Evolutionary conservation across 2,888 invertebrate species (phyloP).

Genomic region (Micoletzkya japonica): DNA sequence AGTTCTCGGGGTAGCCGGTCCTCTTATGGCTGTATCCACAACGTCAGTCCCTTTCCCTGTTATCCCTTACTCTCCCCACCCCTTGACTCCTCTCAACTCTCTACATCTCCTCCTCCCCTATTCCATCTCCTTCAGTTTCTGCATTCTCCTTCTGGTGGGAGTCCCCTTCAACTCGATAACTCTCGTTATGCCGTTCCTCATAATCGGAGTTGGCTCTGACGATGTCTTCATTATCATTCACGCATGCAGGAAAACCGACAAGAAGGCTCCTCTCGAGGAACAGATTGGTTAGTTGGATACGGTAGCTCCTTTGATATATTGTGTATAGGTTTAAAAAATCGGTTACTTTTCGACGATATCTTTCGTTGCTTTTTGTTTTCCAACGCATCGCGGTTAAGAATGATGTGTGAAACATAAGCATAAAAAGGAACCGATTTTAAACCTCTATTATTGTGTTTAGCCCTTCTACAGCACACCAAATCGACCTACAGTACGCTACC

Average conservation of each 20-base stretch:
- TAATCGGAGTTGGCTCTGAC: slow-evolving; percentile 55
- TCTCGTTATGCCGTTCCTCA: slow-evolving; percentile 56
- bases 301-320: too few relatives aligned
- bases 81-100: neutral
- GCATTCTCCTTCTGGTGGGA: slow-evolving; percentile 47
- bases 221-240: slow-evolving; percentile 58
- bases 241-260: slow-evolving; percentile 49
- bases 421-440: too few relatives aligned
- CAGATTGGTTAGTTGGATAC: slow-evolving; percentile 38
- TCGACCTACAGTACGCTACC: neutral
- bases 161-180: slow-evolving; percentile 53
- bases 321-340: too few relatives aligned
- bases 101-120: neutral
- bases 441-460: too few relatives aligned
- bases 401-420: too few relatives aligned
- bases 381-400: too few relatives aligned
- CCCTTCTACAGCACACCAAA: neutral
- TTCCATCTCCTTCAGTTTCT: slow-evolving; percentile 35
- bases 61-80: neutral
- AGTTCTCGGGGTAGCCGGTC: slow-evolving; percentile 50
- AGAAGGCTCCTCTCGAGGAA: slow-evolving; percentile 39
- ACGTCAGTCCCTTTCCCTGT: slow-evolving; percentile 31
- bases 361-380: too few relatives aligned
- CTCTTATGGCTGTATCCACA: slow-evolving; percentile 46
- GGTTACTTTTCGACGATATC: too few relatives aligned